Evolutionary conservation across 2,888 invertebrate genomes (phyloP).

Genomic region (Phengaris arion): DNA sequence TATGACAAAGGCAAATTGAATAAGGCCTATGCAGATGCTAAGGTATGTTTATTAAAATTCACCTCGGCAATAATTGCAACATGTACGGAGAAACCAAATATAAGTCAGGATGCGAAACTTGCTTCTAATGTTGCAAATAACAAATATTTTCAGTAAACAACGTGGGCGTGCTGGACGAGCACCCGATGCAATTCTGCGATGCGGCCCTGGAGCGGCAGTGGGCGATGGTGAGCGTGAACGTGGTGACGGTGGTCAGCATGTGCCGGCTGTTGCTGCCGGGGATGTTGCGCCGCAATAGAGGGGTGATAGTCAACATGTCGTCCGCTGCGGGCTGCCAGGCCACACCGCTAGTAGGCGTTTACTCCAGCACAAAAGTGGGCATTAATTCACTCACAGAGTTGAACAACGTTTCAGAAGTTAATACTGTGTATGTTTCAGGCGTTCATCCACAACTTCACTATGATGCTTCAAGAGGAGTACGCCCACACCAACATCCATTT

Average conservation of each 20-base stretch:
- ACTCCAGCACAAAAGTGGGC: conserved; percentile 18
- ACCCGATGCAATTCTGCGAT: conserved; percentile 1
- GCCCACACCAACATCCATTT: conserved; percentile 1
- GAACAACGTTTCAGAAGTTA: too few relatives aligned
- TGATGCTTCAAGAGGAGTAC: neutral
- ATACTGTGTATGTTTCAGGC: neutral
- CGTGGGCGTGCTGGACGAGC: neutral
- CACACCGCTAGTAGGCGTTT: neutral
- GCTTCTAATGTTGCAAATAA: conserved; percentile 85
- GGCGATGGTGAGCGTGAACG: conserved; percentile 91
- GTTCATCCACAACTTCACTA: neutral
- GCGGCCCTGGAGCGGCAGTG: conserved; percentile 55
- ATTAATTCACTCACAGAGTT: too few relatives aligned
- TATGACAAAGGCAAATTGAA: too few relatives aligned
- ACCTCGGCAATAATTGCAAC: too few relatives aligned
- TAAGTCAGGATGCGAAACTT: too few relatives aligned
- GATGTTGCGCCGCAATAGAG: conserved; percentile 86
- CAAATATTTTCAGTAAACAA: conserved; percentile 60
- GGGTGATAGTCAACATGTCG: conserved; percentile 87
- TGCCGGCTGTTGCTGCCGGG: conserved; percentile 86
- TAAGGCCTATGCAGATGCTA: too few relatives aligned
- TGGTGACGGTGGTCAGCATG: conserved; percentile 91
- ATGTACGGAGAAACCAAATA: too few relatives aligned
- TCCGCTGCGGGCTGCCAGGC: neutral
- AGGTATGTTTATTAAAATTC: too few relatives aligned